Evolutionary conservation across 2,113 vertebrate species (phyloP).

Genomic region (Physeter macrocephalus): DNA sequence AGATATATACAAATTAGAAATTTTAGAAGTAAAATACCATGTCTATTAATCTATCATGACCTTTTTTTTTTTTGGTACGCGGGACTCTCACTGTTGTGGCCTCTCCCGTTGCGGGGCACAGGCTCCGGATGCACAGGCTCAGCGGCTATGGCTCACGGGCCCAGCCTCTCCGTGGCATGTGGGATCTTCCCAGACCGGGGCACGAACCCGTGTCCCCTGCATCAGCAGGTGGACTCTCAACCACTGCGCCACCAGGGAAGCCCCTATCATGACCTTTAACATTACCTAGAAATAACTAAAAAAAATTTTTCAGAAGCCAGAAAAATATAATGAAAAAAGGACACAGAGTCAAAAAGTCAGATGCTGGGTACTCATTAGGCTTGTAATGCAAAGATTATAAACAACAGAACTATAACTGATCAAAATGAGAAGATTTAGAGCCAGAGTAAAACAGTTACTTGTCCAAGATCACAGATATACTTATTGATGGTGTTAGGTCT

Average conservation of each 20-base stretch:
- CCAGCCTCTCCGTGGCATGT: no score
- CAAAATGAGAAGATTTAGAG: conserved; percentile 12
- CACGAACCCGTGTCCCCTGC: no score
- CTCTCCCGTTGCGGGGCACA: no score
- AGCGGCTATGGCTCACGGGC: no score
- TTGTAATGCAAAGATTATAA: conserved; percentile 11
- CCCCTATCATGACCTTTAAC: not conserved
- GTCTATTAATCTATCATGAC: not conserved
- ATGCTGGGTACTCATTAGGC: not conserved
- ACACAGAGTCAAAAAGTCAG: not conserved
- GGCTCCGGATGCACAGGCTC: no score
- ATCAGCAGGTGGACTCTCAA: no score
- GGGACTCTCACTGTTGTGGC: no score
- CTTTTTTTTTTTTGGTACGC: no score
- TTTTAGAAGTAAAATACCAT: not conserved
- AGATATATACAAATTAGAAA: not conserved
- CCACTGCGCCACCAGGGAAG: no score
- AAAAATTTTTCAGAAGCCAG: not conserved
- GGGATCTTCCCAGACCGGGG: no score
- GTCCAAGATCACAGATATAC: not conserved
- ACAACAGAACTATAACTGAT: not conserved
- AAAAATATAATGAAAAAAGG: conserved; percentile 25
- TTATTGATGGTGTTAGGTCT: not conserved
- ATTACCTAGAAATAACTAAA: not conserved
- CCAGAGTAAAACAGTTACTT: conserved; percentile 9